These are phyloP conservation scores for Calypte anna DNA, from an alignment of 2,113 vertebrate species.

Conservation along the genomic window DNA sequence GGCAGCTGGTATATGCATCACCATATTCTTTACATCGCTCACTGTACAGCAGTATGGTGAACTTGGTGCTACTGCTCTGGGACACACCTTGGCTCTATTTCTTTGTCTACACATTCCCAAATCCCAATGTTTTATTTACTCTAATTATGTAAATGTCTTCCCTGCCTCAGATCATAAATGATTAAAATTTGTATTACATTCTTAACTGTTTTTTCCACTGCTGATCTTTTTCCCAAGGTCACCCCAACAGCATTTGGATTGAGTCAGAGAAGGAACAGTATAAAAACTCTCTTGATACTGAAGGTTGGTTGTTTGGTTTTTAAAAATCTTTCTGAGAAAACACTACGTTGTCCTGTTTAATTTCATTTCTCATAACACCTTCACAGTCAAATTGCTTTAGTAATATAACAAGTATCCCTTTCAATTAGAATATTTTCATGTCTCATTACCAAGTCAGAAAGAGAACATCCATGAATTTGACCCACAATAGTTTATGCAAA, in stretches of 20 bases:
- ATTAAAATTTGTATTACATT: not conserved
- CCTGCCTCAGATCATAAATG: not conserved
- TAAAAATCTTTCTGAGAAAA: not conserved
- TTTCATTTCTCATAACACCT: not conserved
- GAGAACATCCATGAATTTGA: not conserved
- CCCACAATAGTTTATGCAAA: conserved; percentile 12
- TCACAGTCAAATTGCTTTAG: not conserved
- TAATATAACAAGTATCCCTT: not conserved
- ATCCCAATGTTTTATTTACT: not conserved
- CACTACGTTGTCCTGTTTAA: not conserved
- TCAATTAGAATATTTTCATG: not conserved
- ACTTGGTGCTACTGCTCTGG: accelerated
- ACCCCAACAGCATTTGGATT: not conserved
- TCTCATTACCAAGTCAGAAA: conserved; percentile 21
- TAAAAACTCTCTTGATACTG: not conserved
- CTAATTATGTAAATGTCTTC: not conserved
- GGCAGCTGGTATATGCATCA: not conserved
- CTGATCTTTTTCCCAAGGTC: not conserved
- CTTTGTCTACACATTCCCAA: not conserved
- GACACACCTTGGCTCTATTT: not conserved
- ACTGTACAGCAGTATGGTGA: not conserved
- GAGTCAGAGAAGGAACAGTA: not conserved
- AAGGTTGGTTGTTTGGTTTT: not conserved
- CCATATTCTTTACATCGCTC: not conserved
- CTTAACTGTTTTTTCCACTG: not conserved